Conservation (phyloP, 2,888 invertebrate genomes). For the Parnassius smintheus region DNA sequence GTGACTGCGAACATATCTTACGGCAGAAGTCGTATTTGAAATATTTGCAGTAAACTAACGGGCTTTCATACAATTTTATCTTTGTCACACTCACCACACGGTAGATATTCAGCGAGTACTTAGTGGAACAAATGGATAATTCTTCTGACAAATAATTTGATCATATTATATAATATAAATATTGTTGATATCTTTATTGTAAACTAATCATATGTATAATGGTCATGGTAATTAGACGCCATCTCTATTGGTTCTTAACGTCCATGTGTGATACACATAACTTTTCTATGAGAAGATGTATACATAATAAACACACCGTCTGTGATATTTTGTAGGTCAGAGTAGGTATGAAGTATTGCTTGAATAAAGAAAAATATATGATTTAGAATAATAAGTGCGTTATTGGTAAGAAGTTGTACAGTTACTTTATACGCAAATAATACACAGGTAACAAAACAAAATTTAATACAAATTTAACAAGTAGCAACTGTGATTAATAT, state of each 20-base stretch:
- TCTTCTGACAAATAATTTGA: constrained; percentile 71
- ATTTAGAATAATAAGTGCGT: constrained; percentile 74
- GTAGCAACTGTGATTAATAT: constrained; percentile 77
- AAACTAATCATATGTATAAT: constrained; percentile 59
- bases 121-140: constrained; percentile 59
- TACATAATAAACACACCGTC: constrained; percentile 81
- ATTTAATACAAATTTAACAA: constrained; percentile 59
- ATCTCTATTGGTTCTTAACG: constrained; percentile 77
- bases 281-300: constrained; percentile 80
- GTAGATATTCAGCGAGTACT: constrained; percentile 39
- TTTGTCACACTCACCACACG: constrained; percentile 31
- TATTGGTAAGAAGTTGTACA: constrained; percentile 74
- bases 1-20: constrained; percentile 78
- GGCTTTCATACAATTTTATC: constrained; percentile 33
- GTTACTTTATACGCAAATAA: constrained; percentile 65
- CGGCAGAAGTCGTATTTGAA: constrained; percentile 32
- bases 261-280: constrained; percentile 80
- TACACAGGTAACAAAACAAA: constrained; percentile 51
- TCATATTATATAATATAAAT: constrained; percentile 62
- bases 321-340: constrained; percentile 81
- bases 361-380: constrained; percentile 72
- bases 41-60: constrained; percentile 33
- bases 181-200: constrained; percentile 58
- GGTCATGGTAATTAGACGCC: constrained; percentile 73
- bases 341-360: constrained; percentile 78